Base-by-base conservation (phyloP, 2,888 invertebrate genomes). In the Drosophila quinaria region DNA sequence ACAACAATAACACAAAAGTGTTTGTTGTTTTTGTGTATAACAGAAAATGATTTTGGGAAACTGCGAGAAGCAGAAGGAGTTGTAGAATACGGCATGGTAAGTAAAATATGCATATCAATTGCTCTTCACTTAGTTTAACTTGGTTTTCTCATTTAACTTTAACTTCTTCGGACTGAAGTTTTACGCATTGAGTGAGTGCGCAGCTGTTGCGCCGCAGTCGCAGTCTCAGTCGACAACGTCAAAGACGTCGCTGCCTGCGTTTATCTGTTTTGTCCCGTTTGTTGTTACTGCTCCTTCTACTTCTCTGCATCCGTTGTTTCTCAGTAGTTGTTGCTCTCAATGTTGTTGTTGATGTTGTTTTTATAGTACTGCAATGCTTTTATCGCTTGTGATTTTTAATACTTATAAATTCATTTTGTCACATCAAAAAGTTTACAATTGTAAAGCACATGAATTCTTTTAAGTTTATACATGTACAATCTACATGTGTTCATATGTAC, bases 21-120 rank as follows among this genome's bases (percentile, higher is more conserved):
- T 65, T 80, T 84, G 70, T 74, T 84, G 69, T 75, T 81, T 80
- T 79, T 83, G 79, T 83, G 86, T 84, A 85, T 83, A 85, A 81
- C 83, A 85, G 77, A 81, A 82, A 68, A 77, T 71, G 70, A 39
- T 68, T 71, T 70, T 70, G 78, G 71, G 42, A 71, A 74, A 63
- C 65, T 66, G 35, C 70, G 39, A 29, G 44, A 37, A 54, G 44
- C 61, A 56, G 46, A 35, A 60, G 52, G 46, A 58, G 50, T 46
- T 55, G 44, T 22, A 60, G 47, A 37, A 19, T 37, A 63, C 55
- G 17, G 33, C 35, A 59, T 67, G 63, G 77, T 78, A 70, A 77
- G 77, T 41, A 44, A 54, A 39, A 37, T 25, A 39, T 55, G 4
- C 31, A 19, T 47, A 22, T 8, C 35, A 37, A 39, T 52, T 52